These are phyloP conservation scores for Brachylomia viminalis DNA, from an alignment of 2,888 invertebrate genomes.

Conservation along the genomic window DNA sequence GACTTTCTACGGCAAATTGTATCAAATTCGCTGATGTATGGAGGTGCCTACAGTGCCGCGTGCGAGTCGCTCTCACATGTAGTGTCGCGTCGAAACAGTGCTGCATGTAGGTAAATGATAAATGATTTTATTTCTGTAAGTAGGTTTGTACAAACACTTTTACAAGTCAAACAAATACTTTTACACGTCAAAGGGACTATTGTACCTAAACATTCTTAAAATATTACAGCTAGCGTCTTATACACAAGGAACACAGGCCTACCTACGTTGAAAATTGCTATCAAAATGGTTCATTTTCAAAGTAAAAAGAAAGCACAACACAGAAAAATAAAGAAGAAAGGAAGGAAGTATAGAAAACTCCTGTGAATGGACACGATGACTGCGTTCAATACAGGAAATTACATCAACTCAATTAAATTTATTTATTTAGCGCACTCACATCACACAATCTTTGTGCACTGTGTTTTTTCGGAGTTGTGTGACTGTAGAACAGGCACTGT, in stretches of 20 bases:
- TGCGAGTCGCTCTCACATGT: neutral
- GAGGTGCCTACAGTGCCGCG: conserved; percentile 32
- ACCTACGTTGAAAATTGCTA: neutral
- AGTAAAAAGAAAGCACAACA: neutral
- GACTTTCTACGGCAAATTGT: conserved; percentile 85
- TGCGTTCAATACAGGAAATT: too few species aligned
- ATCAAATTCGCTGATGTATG: conserved; percentile 85
- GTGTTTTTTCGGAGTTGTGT: conserved; percentile 4
- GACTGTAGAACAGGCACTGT: conserved; percentile 6
- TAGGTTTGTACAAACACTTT: too few species aligned
- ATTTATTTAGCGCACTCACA: too few species aligned
- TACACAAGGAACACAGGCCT: neutral
- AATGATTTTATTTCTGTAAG: too few species aligned
- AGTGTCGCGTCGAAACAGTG: neutral
- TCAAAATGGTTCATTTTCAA: neutral
- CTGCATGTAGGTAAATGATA: too few species aligned
- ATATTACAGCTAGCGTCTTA: neutral
- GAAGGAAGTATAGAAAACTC: neutral
- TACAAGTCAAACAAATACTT: too few species aligned
- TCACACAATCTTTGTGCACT: too few species aligned
- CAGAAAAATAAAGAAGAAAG: neutral
- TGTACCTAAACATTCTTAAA: neutral
- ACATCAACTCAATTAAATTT: too few species aligned
- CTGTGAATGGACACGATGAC: neutral
- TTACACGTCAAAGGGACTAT: too few species aligned